Conservation (phyloP, 2,113 vertebrate species). For the Felis chaus region DNA sequence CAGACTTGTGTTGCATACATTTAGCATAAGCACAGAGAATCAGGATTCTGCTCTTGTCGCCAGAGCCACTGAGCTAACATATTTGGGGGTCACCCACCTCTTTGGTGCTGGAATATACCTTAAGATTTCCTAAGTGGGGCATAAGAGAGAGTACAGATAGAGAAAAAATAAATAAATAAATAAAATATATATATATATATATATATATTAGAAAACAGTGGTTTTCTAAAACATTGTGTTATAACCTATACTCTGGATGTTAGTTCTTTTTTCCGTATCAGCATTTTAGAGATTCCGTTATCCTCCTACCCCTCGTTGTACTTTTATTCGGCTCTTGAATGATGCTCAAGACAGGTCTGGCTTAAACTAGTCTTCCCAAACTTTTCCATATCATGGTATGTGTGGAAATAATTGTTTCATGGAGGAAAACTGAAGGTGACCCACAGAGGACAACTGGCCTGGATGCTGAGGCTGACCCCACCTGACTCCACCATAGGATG, state of each 20-base stretch:
- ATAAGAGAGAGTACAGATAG: neutral
- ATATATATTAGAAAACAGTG: neutral
- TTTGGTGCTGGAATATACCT: neutral
- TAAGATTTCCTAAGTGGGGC: neutral
- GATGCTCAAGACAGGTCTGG: neutral
- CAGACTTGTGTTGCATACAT: neutral
- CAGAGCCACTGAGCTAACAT: neutral
- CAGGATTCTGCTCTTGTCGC: neutral
- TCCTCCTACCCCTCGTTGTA: neutral
- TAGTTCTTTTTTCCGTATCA: neutral
- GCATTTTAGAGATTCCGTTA: neutral
- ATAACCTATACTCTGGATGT: neutral
- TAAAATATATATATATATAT: too few species aligned
- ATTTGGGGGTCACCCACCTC: slow-evolving; percentile 35
- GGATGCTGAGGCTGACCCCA: neutral
- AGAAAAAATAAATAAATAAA: too few species aligned
- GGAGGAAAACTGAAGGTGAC: neutral
- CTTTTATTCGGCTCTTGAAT: slow-evolving; percentile 1
- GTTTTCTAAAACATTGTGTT: neutral
- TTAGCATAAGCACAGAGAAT: neutral
- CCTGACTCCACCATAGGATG: neutral
- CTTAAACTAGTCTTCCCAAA: slow-evolving; percentile 3
- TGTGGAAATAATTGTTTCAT: neutral
- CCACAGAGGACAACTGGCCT: neutral
- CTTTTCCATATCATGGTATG: neutral